Conservation (phyloP, 2,888 invertebrate species). For the Phorcus lineatus region DNA sequence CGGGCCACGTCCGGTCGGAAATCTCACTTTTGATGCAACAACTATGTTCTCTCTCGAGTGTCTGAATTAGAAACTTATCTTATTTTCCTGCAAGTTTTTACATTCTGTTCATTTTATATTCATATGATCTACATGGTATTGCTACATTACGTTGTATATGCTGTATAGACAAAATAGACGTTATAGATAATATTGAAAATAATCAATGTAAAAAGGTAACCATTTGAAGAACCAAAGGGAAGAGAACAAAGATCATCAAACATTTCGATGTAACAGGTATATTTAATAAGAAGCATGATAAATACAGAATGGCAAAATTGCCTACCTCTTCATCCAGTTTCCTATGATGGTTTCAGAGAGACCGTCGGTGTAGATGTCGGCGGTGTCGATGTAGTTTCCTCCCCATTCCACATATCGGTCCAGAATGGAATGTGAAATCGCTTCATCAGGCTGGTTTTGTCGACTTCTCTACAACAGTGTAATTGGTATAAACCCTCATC, state of each 20-base stretch:
- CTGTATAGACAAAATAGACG: too few relatives aligned
- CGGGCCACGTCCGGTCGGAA: conserved; percentile 5
- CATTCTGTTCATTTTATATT: too few relatives aligned
- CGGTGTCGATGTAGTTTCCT: conserved; percentile 73
- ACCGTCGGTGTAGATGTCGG: conserved; percentile 63
- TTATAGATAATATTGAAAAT: too few relatives aligned
- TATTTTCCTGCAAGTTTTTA: too few relatives aligned
- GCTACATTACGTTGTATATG: too few relatives aligned
- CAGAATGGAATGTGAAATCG: conserved; percentile 57
- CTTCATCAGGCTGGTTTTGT: conserved; percentile 51
- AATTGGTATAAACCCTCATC: too few relatives aligned
- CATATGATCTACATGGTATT: too few relatives aligned
- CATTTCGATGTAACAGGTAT: too few relatives aligned
- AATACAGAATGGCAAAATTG: not conserved
- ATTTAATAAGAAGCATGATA: too few relatives aligned
- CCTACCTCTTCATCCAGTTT: conserved; percentile 62
- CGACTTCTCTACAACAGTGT: conserved; percentile 24
- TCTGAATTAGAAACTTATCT: conserved; percentile 32
- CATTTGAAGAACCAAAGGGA: too few relatives aligned
- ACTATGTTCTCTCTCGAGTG: conserved; percentile 48
- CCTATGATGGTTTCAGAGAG: conserved; percentile 68
- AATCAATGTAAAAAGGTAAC: too few relatives aligned
- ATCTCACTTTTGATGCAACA: conserved; percentile 51
- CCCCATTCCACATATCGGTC: conserved; percentile 66
- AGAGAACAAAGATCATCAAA: too few relatives aligned